Evolutionary conservation across 2,797 vertebrate genomes (phyloP), one percentile per base, ranked within the genome.

Genomic region (Enteromius treurensis): DNA sequence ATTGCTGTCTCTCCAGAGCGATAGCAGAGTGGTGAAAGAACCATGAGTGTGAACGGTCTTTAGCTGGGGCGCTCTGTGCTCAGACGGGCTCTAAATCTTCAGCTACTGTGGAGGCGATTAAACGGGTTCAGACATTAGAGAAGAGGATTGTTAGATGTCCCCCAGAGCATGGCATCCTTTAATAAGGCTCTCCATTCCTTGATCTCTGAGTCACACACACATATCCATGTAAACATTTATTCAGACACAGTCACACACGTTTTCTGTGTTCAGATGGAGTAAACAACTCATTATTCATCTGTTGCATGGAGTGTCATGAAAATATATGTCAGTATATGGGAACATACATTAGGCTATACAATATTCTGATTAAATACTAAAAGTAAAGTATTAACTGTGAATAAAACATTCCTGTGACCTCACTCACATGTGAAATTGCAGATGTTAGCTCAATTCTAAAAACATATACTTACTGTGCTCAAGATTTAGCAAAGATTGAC

Each of bases 131-230:
- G 77, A 73, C 14, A 9, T 47, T 58, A 21, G 70, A 42, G 62
- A 47, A 78, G 29, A 80, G 34, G 73, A 19, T 37, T 67, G 42
- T 83, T 77, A 77, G 74, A 83, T 83, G 51, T 75, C 74, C 45
- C 74, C 32, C 17, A 79, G 51, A 55, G 15, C 70, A 77, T 60
- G 80, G 14, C 73, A 86, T 78, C 53, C 23, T 69, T 76, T 71
- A 80, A 60, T 80, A 65, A 83, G 23, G 11, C 34, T 76, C 47
- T 3, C 9, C 34, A 13, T 68, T 68, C 11, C 15, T 76, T 76
- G 49, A 68, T 76, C 71, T 82, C 71, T 29, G 26, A 69, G 32
- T 73, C 70, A 77, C 76, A 40, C 40, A 40, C 40, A 85, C 75
- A 75, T 58, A 64, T 60, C 34, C 62, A 82, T 14, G 49, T 13